These are phyloP conservation scores for Lamprologus lemairii DNA, from an alignment of 2,113 vertebrate genomes.

Conservation along the genomic window DNA sequence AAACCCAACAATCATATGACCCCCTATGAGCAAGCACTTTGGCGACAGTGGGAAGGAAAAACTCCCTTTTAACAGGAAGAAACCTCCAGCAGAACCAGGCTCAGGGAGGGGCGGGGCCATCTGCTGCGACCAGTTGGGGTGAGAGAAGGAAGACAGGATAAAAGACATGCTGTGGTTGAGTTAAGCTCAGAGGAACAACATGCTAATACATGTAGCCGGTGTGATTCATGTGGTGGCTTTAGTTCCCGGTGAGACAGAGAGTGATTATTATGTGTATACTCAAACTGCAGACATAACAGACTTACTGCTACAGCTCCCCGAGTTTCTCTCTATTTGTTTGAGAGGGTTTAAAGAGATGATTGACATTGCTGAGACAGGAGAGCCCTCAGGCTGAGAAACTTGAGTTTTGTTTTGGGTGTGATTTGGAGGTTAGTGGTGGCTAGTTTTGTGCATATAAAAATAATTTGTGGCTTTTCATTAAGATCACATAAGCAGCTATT, in stretches of 20 bases:
- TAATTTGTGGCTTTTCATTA: not conserved
- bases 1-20: no score
- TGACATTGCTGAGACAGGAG: not conserved
- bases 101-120: no score
- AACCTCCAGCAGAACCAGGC: no score
- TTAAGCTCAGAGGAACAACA: no score
- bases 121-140: no score
- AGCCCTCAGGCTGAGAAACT: not conserved
- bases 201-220: not conserved
- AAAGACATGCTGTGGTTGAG: no score
- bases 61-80: no score
- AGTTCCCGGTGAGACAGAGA: not conserved
- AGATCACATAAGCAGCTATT: not conserved
- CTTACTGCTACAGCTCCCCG: fast-evolving
- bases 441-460: not conserved
- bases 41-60: no score
- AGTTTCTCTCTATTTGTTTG: not conserved
- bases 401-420: not conserved
- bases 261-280: not conserved
- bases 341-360: not conserved
- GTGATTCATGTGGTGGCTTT: not conserved
- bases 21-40: no score
- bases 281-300: not conserved
- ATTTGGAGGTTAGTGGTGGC: not conserved
- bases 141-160: no score